Percentiles rank a stretch among this genome's conserved stretches.
phyloP scores from a whole-genome alignment of 2,888 invertebrate species.

The Philhelius pedissequus region DNA sequence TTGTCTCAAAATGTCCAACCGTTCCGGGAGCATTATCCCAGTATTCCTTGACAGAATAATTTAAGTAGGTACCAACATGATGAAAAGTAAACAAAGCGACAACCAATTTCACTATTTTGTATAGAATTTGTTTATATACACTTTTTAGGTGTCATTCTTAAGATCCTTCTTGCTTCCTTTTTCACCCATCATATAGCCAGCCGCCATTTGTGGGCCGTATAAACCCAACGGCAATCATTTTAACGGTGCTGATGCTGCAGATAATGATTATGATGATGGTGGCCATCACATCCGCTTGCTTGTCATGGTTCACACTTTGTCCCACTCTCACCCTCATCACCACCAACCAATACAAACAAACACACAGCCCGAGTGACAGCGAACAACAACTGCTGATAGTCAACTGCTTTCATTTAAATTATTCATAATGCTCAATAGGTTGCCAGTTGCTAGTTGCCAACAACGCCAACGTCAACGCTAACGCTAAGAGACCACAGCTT shows the following conservation, averaged over 20 bases:
- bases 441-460: conserved; percentile 7
- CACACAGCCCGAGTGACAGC: not conserved
- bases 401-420: conserved; percentile 58
- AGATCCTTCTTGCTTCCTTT: conserved; percentile 1
- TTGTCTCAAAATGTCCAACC: not conserved
- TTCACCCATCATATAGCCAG: not conserved
- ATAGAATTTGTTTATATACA: conserved; percentile 19
- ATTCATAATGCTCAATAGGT: conserved; percentile 51
- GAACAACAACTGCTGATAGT: conserved; percentile 36
- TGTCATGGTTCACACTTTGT: conserved; percentile 41
- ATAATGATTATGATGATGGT: conserved; percentile 63
- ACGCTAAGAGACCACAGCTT: conserved; percentile 14
- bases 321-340: not conserved
- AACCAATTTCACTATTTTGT: conserved; percentile 1
- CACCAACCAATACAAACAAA: not conserved
- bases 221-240: conserved; percentile 17
- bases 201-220: conserved; percentile 2
- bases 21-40: not conserved
- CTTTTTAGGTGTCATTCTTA: conserved; percentile 14
- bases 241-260: conserved; percentile 36
- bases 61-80: not conserved
- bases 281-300: conserved; percentile 52
- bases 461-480: not conserved
- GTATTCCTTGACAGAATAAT: not conserved
- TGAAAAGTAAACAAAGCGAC: not conserved